phyloP scores from a whole-genome alignment of 1,140 invertebrate genomes.

The Lordiphosa mommai region DNA sequence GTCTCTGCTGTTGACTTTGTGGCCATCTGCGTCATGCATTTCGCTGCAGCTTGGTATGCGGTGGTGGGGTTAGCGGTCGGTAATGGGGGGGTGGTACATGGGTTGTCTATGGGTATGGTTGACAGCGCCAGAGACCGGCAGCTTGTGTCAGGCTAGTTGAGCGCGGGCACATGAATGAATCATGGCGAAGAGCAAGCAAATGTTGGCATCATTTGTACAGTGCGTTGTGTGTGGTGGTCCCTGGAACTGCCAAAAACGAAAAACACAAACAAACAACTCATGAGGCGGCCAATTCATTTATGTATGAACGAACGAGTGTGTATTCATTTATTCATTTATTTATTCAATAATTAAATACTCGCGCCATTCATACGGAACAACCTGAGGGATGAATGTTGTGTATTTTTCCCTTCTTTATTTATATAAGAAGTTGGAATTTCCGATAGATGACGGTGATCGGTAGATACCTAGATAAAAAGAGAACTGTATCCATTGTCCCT shows the following conservation, averaged over 20 bases:
- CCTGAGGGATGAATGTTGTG: no score
- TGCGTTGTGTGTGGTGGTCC: conserved; percentile 12
- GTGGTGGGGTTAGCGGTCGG: no score
- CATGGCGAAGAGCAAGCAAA: conserved; percentile 45
- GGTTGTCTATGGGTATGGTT: not conserved
- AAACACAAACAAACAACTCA: conserved; percentile 21
- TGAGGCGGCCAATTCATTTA: not conserved
- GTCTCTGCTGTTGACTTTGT: conserved; percentile 19
- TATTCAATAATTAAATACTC: conserved; percentile 42
- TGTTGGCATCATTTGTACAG: conserved; percentile 56
- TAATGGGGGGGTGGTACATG: no score
- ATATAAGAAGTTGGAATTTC: no score
- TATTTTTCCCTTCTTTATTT: no score
- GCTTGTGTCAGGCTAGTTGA: conserved; percentile 16
- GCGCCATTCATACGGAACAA: not conserved
- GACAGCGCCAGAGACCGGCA: conserved; percentile 7
- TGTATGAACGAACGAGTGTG: conserved; percentile 1
- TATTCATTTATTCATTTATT: conserved; percentile 31
- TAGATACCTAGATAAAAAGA: no score
- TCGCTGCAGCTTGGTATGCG: conserved; percentile 32
- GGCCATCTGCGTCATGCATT: conserved; percentile 70
- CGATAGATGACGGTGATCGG: no score
- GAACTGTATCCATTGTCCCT: no score
- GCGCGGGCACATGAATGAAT: conserved; percentile 56
- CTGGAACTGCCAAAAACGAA: conserved; percentile 26